These are phyloP conservation scores for Tupiocoris notatus DNA, from an alignment of 2,888 invertebrate species.

Conservation along the genomic window DNA sequence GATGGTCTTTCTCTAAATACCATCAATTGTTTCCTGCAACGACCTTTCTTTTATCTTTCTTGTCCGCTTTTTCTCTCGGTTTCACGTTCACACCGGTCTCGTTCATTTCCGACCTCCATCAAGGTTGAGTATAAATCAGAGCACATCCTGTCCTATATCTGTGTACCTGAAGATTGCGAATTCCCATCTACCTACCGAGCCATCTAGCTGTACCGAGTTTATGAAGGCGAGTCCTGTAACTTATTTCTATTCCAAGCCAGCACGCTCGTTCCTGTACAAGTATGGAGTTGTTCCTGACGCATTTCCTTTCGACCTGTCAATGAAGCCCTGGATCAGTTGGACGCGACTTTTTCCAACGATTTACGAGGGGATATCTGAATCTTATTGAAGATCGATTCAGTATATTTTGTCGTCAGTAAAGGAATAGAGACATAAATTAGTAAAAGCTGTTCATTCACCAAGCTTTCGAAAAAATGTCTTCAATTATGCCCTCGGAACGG, in stretches of 20 bases:
- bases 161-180: conserved; percentile 2
- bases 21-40: background rate
- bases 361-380: background rate
- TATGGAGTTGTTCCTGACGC: background rate
- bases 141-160: conserved; percentile 27
- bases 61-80: background rate
- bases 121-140: conserved; percentile 29
- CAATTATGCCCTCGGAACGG: too few species aligned
- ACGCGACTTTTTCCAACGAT: background rate
- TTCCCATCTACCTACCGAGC: background rate
- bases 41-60: background rate
- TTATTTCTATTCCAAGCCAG: background rate
- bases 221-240: background rate
- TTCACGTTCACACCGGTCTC: background rate
- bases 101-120: conserved; percentile 19
- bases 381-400: too few species aligned
- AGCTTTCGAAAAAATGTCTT: too few species aligned
- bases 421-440: too few species aligned
- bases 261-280: background rate
- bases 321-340: background rate
- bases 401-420: too few species aligned
- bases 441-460: too few species aligned
- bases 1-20: background rate
- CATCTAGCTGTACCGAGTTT: background rate
- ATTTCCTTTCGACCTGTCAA: background rate